These are phyloP conservation scores for Orchesella flavescens DNA, from an alignment of 2,888 invertebrate genomes.

Conservation along the genomic window DNA sequence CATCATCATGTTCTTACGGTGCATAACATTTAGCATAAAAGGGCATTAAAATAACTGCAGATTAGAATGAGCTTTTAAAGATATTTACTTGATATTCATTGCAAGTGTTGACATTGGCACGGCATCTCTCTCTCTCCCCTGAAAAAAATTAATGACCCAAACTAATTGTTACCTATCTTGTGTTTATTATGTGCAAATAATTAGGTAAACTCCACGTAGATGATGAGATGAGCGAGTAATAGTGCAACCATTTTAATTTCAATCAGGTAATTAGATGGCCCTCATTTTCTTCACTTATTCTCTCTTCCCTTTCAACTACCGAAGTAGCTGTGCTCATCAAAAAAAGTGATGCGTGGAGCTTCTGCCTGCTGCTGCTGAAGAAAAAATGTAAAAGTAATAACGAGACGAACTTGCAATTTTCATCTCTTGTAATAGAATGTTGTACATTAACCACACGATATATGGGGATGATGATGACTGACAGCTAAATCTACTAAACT, in stretches of 20 bases:
- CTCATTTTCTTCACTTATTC: slow-evolving; percentile 22
- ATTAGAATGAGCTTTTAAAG: slow-evolving; percentile 19
- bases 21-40: too few relatives aligned
- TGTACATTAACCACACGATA: slow-evolving; percentile 21
- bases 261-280: slow-evolving; percentile 39
- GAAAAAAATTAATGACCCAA: slow-evolving; percentile 24
- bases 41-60: too few relatives aligned
- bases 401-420: neutral
- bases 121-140: neutral
- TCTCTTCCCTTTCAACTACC: slow-evolving; percentile 22
- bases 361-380: neutral
- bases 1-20: too few relatives aligned
- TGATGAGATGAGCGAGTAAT: neutral
- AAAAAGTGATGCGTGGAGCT: neutral
- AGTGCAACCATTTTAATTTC: slow-evolving; percentile 37
- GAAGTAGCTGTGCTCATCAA: neutral
- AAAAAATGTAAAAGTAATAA: slow-evolving; percentile 8
- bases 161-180: slow-evolving; percentile 37
- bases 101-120: slow-evolving; percentile 51
- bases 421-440: slow-evolving; percentile 33
- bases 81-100: slow-evolving; percentile 32
- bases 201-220: neutral
- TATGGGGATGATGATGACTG: slow-evolving; percentile 23
- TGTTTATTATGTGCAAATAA: slow-evolving; percentile 35
- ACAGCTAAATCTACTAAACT: slow-evolving; percentile 28